A percentile compares a stretch with the other conserved stretches of the same genome.
Conservation (phyloP, 2,113 vertebrate genomes). For the Semicossyphus pulcher region DNA sequence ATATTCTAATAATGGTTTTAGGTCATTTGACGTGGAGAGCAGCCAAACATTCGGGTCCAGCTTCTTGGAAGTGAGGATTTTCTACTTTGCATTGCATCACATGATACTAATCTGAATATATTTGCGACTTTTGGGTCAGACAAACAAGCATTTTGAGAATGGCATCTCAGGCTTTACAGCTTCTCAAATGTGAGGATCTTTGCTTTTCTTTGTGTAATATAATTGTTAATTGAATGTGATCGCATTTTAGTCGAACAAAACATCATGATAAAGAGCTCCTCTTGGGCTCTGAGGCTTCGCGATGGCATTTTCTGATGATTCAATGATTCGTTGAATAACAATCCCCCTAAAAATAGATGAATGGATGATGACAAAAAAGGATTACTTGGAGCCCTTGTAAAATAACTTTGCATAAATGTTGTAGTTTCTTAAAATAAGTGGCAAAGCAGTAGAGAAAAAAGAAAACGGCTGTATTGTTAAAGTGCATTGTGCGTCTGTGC, state of each 20-base stretch:
- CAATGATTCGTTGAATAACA: not conserved
- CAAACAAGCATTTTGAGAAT: not conserved
- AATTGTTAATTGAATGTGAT: not conserved
- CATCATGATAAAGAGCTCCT: not conserved
- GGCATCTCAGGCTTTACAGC: not conserved
- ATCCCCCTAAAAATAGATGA: not conserved
- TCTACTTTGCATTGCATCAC: not conserved
- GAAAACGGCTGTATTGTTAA: slow-evolving; percentile 20
- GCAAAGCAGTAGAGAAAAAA: not conserved
- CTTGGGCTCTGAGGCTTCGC: not conserved
- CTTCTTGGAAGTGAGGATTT: not conserved
- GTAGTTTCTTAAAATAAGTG: not conserved
- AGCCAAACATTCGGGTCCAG: not conserved
- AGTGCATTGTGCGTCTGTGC: slow-evolving; percentile 15
- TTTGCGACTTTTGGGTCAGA: not conserved
- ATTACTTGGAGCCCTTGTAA: not conserved
- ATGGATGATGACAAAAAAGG: not conserved
- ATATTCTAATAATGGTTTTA: slow-evolving; percentile 1
- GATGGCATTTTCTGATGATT: not conserved
- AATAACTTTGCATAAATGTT: not conserved
- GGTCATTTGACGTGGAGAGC: not conserved
- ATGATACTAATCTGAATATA: slow-evolving; percentile 1
- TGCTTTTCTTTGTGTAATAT: not conserved
- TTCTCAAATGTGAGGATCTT: not conserved
- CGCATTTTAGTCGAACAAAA: not conserved